phyloP scores from a whole-genome alignment of 2,888 invertebrate species.

The Nemapogon koenigi region DNA sequence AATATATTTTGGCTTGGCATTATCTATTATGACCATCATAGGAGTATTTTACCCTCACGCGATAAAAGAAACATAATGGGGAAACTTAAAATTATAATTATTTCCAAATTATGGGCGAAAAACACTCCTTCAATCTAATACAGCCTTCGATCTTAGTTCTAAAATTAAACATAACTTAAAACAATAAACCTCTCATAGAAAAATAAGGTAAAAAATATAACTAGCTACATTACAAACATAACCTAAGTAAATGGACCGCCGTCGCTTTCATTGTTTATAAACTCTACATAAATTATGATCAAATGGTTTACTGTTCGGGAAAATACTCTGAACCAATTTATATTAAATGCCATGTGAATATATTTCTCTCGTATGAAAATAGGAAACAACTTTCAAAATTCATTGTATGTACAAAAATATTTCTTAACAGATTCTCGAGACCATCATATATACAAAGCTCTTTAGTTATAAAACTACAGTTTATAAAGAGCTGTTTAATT shows the following conservation, averaged over 20 bases:
- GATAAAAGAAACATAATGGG: slow-evolving; percentile 22
- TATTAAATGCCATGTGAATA: too few relatives aligned
- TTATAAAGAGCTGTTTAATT: too few relatives aligned
- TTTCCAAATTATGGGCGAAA: slow-evolving; percentile 33
- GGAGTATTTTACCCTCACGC: slow-evolving; percentile 46
- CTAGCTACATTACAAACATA: slow-evolving; percentile 10
- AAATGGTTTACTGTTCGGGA: too few relatives aligned
- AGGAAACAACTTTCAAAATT: too few relatives aligned
- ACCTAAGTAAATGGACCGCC: slow-evolving; percentile 60
- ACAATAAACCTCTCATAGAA: slow-evolving; percentile 57
- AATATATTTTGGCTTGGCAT: slow-evolving; percentile 14
- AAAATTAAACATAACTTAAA: slow-evolving; percentile 56
- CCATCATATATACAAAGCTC: too few relatives aligned
- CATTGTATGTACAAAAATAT: too few relatives aligned
- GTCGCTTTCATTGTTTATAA: slow-evolving; percentile 33
- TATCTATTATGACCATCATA: slow-evolving; percentile 36
- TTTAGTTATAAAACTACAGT: too few relatives aligned
- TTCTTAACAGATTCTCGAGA: too few relatives aligned
- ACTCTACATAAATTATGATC: too few relatives aligned
- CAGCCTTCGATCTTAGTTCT: slow-evolving; percentile 61
- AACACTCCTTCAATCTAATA: slow-evolving; percentile 53
- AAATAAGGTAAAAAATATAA: slow-evolving; percentile 30
- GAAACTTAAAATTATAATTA: slow-evolving; percentile 28
- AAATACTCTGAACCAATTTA: too few relatives aligned
- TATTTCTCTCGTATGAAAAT: too few relatives aligned